phyloP scores from a whole-genome alignment of 2,113 vertebrate species.

The Callaeas wilsoni region DNA sequence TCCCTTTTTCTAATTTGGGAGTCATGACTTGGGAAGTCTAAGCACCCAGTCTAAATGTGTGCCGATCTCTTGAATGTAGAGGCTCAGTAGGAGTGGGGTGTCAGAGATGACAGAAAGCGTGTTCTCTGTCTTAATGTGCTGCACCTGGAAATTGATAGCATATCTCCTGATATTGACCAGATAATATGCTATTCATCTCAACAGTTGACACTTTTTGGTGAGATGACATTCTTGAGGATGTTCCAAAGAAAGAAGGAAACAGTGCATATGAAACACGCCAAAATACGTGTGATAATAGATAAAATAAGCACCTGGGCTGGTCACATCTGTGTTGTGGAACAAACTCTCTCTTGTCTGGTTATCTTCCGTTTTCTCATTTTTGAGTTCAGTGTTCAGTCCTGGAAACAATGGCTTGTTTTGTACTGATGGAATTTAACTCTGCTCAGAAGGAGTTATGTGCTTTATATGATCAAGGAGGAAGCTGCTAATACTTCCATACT shows the following conservation, averaged over 20 bases:
- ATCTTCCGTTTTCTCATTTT: background rate
- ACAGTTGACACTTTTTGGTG: background rate
- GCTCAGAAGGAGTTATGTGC: background rate
- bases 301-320: slow-evolving; percentile 9
- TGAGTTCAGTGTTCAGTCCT: background rate
- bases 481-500: background rate
- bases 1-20: background rate
- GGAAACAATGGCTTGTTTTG: background rate
- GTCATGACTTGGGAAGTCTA: background rate
- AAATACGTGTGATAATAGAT: background rate
- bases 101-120: background rate
- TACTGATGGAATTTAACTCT: background rate
- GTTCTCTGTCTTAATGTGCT: background rate
- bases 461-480: background rate
- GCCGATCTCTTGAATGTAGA: background rate
- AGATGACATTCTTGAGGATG: background rate
- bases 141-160: background rate
- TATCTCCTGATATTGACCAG: background rate
- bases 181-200: background rate
- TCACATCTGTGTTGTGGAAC: background rate
- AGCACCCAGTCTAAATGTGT: background rate
- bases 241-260: slow-evolving; percentile 4
- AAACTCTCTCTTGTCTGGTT: background rate
- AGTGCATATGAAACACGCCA: background rate
- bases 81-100: background rate